Percentiles rank a stretch among this genome's conserved stretches.
These are phyloP conservation scores for Fissipunctia ypsillon DNA, from an alignment of 2,888 invertebrate genomes.

Conservation along the genomic window DNA sequence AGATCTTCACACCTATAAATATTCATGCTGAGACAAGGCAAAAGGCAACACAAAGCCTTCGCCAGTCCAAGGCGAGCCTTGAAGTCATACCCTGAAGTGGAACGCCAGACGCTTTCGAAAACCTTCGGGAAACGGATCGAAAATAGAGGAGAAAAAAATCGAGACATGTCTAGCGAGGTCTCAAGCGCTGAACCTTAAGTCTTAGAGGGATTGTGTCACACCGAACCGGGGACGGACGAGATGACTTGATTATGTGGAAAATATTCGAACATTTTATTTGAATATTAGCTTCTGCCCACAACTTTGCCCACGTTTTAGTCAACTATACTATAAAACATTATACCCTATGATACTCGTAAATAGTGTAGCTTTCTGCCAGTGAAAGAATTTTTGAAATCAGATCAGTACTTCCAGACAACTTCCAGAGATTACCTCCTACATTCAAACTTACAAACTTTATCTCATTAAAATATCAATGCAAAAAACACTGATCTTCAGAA, in stretches of 20 bases:
- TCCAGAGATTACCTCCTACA: too few relatives aligned
- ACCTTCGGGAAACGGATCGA: conserved; percentile 86
- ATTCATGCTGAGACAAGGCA: conserved; percentile 70
- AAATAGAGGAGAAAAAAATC: conserved; percentile 89
- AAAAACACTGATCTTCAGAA: too few relatives aligned
- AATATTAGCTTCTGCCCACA: too few relatives aligned
- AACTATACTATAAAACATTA: too few relatives aligned
- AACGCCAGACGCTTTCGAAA: conserved; percentile 88
- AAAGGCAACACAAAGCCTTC: conserved; percentile 66
- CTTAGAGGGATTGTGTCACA: conserved; percentile 76
- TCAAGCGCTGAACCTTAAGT: conserved; percentile 84
- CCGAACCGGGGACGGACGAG: conserved; percentile 57
- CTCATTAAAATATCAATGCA: too few relatives aligned
- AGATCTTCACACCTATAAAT: conserved; percentile 60
- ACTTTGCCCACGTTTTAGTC: too few relatives aligned
- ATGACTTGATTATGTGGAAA: conserved; percentile 2
- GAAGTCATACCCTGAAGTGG: conserved; percentile 82
- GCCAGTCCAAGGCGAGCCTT: conserved; percentile 72
- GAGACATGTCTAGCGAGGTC: conserved; percentile 89
- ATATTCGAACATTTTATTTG: too few relatives aligned
- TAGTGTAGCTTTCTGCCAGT: too few relatives aligned
- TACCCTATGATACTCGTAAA: too few relatives aligned
- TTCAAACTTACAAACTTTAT: too few relatives aligned
- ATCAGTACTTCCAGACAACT: too few relatives aligned
- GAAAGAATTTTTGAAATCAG: too few relatives aligned